Percentiles rank a stretch among this genome's conserved stretches.
Conservation (phyloP, 2,113 vertebrate species). For the Gavia stellata region DNA sequence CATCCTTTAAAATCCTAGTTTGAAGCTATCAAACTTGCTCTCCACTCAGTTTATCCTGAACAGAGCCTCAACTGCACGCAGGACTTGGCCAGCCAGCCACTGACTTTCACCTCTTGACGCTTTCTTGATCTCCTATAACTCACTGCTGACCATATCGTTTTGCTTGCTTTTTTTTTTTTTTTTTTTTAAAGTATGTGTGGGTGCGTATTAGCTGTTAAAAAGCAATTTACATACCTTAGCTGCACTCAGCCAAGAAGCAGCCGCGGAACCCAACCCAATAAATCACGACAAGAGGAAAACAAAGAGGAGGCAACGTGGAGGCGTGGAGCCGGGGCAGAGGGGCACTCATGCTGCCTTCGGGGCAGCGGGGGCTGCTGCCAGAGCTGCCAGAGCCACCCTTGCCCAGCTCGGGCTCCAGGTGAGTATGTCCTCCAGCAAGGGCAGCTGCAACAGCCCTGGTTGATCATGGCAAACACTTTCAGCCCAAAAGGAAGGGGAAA, state of each 20-base stretch:
- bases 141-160: not conserved
- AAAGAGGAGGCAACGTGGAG: not conserved
- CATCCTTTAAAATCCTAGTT: not conserved
- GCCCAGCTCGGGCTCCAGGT: accelerated
- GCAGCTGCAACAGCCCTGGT: not conserved
- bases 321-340: not conserved
- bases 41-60: not conserved
- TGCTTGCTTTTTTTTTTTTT: not conserved
- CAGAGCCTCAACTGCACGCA: accelerated
- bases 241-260: constrained; percentile 7
- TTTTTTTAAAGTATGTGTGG: not conserved
- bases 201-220: constrained; percentile 8
- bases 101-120: not conserved
- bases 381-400: not conserved
- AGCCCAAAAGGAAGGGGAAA: not conserved
- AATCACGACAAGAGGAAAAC: constrained; percentile 11
- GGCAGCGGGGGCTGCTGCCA: not conserved
- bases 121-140: not conserved
- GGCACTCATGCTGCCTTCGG: not conserved
- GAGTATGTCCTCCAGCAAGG: not conserved
- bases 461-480: not conserved
- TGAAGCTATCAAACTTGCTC: not conserved
- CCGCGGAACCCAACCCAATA: not conserved
- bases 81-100: not conserved
- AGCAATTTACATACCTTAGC: constrained; percentile 31